Evolutionary conservation across 1,140 invertebrate genomes (phyloP).

Genomic region (Bombus breviceps): DNA sequence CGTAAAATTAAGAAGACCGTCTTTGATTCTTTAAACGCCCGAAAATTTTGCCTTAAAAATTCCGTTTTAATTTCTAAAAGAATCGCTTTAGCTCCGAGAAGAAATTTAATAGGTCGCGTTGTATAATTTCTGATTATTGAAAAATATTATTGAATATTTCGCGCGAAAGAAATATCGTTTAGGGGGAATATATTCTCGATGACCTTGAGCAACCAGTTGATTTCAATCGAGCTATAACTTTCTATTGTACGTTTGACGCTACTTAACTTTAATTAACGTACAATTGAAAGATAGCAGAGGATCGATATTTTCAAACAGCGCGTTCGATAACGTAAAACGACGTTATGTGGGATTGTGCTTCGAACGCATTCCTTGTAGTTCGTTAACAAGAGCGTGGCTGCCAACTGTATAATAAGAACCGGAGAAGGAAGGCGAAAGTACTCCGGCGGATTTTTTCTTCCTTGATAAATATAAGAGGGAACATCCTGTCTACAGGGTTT

Average conservation of each 20-base stretch:
- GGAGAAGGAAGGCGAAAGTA: slow-evolving; percentile 48
- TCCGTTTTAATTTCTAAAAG: too few species aligned
- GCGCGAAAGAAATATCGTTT: background rate
- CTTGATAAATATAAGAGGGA: slow-evolving; percentile 23
- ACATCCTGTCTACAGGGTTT: slow-evolving; percentile 39
- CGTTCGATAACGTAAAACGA: slow-evolving; percentile 38
- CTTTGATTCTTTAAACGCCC: too few species aligned
- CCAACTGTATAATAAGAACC: background rate
- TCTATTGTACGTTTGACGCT: background rate
- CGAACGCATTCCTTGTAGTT: slow-evolving; percentile 24
- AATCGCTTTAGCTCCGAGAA: too few species aligned
- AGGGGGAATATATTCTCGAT: background rate
- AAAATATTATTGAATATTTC: background rate
- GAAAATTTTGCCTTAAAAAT: too few species aligned
- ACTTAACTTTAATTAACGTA: background rate
- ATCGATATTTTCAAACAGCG: background rate
- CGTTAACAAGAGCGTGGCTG: slow-evolving; percentile 40
- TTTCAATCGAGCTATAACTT: background rate
- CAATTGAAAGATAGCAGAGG: background rate
- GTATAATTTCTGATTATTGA: too few species aligned
- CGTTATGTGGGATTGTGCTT: slow-evolving; percentile 34
- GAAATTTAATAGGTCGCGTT: too few species aligned
- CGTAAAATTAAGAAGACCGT: too few species aligned
- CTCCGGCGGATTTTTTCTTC: slow-evolving; percentile 46
- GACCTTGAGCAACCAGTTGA: background rate